These are phyloP conservation scores for Drosophila carrolli DNA, from an alignment of 1,140 invertebrate genomes.

Conservation along the genomic window DNA sequence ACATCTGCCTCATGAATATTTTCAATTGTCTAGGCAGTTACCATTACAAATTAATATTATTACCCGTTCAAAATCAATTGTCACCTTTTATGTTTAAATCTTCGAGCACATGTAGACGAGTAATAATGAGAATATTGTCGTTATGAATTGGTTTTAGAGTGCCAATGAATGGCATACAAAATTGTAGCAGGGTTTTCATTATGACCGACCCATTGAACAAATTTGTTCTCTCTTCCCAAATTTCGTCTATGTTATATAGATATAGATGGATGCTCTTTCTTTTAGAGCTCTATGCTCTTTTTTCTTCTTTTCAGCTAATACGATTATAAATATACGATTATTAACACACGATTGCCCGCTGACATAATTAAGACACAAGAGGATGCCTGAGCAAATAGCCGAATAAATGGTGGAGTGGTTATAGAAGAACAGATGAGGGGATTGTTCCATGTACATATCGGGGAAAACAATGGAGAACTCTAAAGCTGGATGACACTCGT, in stretches of 20 bases:
- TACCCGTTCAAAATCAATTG: slow-evolving; percentile 57
- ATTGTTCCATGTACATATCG: slow-evolving; percentile 4
- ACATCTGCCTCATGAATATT: slow-evolving; percentile 51
- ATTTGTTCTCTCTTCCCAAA: slow-evolving; percentile 44
- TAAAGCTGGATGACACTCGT: slow-evolving; percentile 60
- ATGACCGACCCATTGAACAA: slow-evolving; percentile 75
- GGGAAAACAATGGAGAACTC: slow-evolving; percentile 62
- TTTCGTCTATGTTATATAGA: slow-evolving; percentile 4
- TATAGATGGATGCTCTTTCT: slow-evolving; percentile 36
- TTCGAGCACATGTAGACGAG: slow-evolving; percentile 7
- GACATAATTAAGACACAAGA: slow-evolving; percentile 81
- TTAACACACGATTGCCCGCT: slow-evolving; percentile 78
- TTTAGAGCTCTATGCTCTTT: slow-evolving; percentile 22
- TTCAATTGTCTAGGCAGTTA: neutral
- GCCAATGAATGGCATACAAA: slow-evolving; percentile 75
- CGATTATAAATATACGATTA: slow-evolving; percentile 83
- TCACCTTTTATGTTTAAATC: slow-evolving; percentile 30
- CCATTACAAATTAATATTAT: slow-evolving; percentile 66
- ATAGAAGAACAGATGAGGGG: neutral
- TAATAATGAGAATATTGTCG: slow-evolving; percentile 23
- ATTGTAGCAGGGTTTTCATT: slow-evolving; percentile 63
- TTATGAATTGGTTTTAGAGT: slow-evolving; percentile 71
- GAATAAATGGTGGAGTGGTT: slow-evolving; percentile 22
- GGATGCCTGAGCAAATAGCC: slow-evolving; percentile 59
- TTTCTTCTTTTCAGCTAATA: slow-evolving; percentile 54